Conservation (phyloP, 2,797 vertebrate genomes). For the Pipistrellus pipistrellus region DNA sequence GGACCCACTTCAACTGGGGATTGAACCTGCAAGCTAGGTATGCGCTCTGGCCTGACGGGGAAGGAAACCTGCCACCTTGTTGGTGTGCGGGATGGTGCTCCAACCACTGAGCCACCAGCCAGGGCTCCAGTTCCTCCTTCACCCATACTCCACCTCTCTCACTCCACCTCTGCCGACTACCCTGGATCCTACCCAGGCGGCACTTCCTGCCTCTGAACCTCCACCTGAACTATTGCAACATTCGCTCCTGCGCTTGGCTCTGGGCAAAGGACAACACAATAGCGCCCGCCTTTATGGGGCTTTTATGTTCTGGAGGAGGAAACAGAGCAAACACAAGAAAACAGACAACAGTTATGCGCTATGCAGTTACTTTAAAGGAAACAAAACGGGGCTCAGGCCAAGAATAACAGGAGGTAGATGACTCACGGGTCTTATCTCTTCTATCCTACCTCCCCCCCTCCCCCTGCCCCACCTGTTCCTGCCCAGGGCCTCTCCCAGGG, state of each 20-base stretch:
- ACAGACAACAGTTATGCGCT: neutral
- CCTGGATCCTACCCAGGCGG: neutral
- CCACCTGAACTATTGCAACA: no score
- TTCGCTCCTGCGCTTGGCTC: neutral
- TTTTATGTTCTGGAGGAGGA: neutral
- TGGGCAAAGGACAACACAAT: neutral
- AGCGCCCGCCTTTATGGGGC: neutral
- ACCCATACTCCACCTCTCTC: neutral
- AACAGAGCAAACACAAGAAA: neutral
- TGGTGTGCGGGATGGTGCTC: neutral
- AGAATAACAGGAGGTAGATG: neutral
- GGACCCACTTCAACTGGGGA: neutral
- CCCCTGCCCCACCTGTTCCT: rapidly evolving
- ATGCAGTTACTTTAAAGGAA: neutral
- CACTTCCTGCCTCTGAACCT: neutral
- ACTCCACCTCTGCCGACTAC: neutral
- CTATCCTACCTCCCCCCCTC: neutral
- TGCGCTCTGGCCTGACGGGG: neutral
- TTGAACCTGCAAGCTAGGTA: neutral
- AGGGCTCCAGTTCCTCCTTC: neutral
- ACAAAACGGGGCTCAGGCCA: neutral
- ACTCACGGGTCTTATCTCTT: neutral
- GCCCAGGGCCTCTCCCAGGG: neutral
- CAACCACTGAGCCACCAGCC: neutral
- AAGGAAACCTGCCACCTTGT: neutral